Conservation (phyloP, 2,113 vertebrate genomes). For the Crotalus horridus region DNA sequence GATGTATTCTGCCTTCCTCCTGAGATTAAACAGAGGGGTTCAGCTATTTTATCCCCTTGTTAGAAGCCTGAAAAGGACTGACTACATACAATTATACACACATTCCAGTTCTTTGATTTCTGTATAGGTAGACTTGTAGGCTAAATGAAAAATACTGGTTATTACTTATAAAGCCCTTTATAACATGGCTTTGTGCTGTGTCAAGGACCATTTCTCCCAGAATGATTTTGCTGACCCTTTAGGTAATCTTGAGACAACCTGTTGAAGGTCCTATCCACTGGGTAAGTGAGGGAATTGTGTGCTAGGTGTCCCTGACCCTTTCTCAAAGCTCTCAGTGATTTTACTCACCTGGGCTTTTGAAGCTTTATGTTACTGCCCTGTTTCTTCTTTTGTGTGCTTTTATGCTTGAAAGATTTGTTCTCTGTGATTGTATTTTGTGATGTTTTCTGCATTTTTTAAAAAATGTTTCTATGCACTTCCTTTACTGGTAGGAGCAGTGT, state of each 20-base stretch:
- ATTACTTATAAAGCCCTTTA: background rate
- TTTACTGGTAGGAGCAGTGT: background rate
- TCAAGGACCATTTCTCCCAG: background rate
- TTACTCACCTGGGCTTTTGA: background rate
- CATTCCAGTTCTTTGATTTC: background rate
- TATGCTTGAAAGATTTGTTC: background rate
- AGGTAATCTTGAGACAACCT: background rate
- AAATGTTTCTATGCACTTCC: background rate
- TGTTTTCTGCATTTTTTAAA: background rate
- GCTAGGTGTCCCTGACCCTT: background rate
- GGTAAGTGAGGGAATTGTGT: background rate
- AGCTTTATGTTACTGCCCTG: background rate
- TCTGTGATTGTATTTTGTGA: background rate
- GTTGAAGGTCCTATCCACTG: background rate
- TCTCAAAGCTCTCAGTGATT: background rate
- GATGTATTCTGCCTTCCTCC: background rate
- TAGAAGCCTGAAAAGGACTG: background rate
- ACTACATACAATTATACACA: background rate
- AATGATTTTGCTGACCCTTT: background rate
- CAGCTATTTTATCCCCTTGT: background rate
- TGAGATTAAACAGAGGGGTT: background rate
- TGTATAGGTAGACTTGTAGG: background rate
- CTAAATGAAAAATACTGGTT: background rate
- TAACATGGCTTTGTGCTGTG: background rate
- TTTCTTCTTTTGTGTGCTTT: background rate